Evolutionary conservation across 1,140 invertebrate genomes (phyloP), one percentile per base, ranked within the genome.

Genomic region (Probaryconus sp.): DNA sequence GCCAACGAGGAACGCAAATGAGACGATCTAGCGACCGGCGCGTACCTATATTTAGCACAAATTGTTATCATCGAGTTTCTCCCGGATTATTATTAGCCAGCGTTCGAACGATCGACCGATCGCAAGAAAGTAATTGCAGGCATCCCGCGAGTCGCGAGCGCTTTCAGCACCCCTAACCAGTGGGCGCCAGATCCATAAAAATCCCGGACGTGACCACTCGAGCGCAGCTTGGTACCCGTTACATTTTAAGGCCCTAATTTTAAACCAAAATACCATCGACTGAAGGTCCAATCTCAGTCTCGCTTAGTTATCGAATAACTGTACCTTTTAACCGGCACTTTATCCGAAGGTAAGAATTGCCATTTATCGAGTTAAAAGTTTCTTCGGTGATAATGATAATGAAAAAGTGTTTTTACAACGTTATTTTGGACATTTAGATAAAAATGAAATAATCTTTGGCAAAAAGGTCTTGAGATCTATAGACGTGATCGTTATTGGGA

Each of bases 1-100:
- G 17, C 42, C 42, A 30, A 61, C 16, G 28, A 51, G 13, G 51
- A 58, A 35, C 24, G 33, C 51, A 50, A 43, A 33, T 51, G 30
- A 51, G 64, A 61, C 31, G 40, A 61, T 56, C 42, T 38, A 48
- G 43, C 51, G 40, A 35, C 14, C 43, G 17, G 30, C 14, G 20
- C 40, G 43, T 56, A 67, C 48, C 51, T 70, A 61, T 61, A 70
- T 70, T 55, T 61, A 70, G 55, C 40, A 55, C 47, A 61, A 69
- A 70, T 61, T 48, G 56, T 70, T 61, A 53, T 61, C 48, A 16
- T 30, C 55, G 48, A 70, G 67, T 70, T 70, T 61, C 67, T 69
- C 64, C 37, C 45, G 65, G 55, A 67, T 67, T 56, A 67, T 67
- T 56, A 48, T 58, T 58, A 40, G 42, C 31, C 24, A 42, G 26